Base-by-base conservation (phyloP, 2,113 vertebrate genomes). In the Phaethornis superciliosus region DNA sequence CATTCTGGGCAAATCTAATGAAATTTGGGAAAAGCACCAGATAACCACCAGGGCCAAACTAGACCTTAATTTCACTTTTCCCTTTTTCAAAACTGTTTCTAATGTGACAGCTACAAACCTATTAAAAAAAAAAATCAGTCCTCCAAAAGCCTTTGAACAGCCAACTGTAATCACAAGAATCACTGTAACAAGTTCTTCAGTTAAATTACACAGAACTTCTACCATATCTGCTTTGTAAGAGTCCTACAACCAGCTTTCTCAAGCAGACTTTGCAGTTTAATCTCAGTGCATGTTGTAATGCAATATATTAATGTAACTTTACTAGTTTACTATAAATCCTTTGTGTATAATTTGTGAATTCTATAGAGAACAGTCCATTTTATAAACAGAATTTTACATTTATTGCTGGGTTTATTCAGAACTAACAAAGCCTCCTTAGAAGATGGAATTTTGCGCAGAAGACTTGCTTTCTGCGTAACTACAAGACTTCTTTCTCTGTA, bases 361-460 rank as follows among this genome's bases (percentile, higher is more conserved):
- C 86, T 58, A 52, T 21, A 81, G 82, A 92, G 56, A 91, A 75
- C 70, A 89, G 89, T 35, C 56, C 42, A 11, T 89, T 95, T 94
- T 84, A 96, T 94, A 96, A 94, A 95, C 85, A 91, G 51, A 76
- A 80, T 55, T 95, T 95, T 91, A 93, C 71, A 86, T 96, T 94
- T 93, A 88, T 93, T 93, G 85, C 51, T 59, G 60, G 32, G 71
- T 85, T 95, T 88, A 90, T 86, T 95, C 91, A 79, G 70, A 80
- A 84, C 63, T 90, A 83, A 97, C 95, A 95, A 96, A 91, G 84
- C 47, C 88, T 81, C 56, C 78, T 94, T 77, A 96, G 92, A 94
- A 94, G 80, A 60, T 15, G n/a, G 40, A 83, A 60, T 88, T 95
- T 90, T 88, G 56, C 51, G 88, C 70, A 85, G 72, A 90, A 89